Conservation (phyloP, 2,113 vertebrate species). For the Varanus komodoensis region DNA sequence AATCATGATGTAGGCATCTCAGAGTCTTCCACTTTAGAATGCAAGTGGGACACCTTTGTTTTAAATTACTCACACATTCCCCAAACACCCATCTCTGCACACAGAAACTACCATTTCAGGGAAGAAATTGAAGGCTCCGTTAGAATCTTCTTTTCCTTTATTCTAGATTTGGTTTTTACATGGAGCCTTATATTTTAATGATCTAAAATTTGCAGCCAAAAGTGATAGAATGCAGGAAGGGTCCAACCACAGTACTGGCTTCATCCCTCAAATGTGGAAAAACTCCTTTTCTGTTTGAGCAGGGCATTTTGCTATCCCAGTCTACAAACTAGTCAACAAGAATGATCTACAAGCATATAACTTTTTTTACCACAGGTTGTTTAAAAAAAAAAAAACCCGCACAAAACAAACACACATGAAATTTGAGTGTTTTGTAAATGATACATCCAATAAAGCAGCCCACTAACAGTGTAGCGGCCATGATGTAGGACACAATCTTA, state of each 20-base stretch:
- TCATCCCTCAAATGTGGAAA: not conserved
- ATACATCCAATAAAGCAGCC: not conserved
- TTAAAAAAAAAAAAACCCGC: not conserved
- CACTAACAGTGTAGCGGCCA: not conserved
- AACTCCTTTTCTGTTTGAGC: not conserved
- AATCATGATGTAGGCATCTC: not conserved
- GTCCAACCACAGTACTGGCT: too few relatives aligned
- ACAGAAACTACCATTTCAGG: too few relatives aligned
- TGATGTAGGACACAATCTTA: not conserved
- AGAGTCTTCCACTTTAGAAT: not conserved
- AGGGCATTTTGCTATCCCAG: not conserved
- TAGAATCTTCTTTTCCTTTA: not conserved
- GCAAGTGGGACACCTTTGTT: not conserved
- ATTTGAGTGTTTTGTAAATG: not conserved
- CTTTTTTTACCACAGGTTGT: not conserved
- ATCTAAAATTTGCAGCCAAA: not conserved
- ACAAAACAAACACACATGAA: not conserved
- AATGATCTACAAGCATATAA: not conserved
- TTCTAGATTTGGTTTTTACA: not conserved
- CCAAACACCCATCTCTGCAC: not conserved
- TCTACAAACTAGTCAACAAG: not conserved
- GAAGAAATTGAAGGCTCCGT: too few relatives aligned
- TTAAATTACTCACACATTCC: not conserved
- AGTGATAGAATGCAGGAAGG: not conserved
- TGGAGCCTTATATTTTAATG: not conserved